Percentiles rank a stretch among this genome's conserved stretches.
Evolutionary conservation across 2,888 invertebrate species (phyloP).

Genomic region (Microctonus aethiopoides): DNA sequence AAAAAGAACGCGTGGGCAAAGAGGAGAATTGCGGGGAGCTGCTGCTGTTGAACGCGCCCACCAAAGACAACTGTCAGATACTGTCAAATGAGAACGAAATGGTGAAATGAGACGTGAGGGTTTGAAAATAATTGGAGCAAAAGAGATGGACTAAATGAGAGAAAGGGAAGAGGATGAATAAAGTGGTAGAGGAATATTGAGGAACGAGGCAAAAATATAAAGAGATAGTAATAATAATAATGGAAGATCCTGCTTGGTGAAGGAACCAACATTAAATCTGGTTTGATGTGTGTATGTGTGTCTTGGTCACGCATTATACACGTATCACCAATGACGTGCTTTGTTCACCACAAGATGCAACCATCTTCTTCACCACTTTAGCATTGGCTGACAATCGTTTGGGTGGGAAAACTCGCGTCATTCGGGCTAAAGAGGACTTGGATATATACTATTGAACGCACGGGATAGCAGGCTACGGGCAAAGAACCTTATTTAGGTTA

Average conservation of each 20-base stretch:
- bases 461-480: conserved; percentile 43
- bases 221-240: not conserved
- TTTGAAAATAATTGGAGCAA: conserved; percentile 18
- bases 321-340: conserved; percentile 35
- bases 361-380: not conserved
- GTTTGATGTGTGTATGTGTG: conserved; percentile 45
- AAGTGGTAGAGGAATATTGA: conserved; percentile 3
- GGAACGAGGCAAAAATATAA: not conserved
- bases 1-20: conserved; percentile 7
- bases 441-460: not conserved
- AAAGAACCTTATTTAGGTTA: conserved; percentile 65
- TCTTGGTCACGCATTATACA: conserved; percentile 51
- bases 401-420: conserved; percentile 32
- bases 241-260: conserved; percentile 57
- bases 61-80: conserved; percentile 28
- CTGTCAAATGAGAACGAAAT: conserved; percentile 39
- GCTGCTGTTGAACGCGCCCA: conserved; percentile 4
- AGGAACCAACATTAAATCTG: conserved; percentile 64
- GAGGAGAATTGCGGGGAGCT: conserved; percentile 3
- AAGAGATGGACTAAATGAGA: not conserved
- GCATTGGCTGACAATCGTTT: conserved; percentile 39
- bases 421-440: conserved; percentile 32
- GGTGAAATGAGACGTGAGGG: conserved; percentile 15
- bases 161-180: not conserved
- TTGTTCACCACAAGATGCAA: conserved; percentile 1